phyloP scores from a whole-genome alignment of 2,888 invertebrate genomes.

The Latheticus oryzae region DNA sequence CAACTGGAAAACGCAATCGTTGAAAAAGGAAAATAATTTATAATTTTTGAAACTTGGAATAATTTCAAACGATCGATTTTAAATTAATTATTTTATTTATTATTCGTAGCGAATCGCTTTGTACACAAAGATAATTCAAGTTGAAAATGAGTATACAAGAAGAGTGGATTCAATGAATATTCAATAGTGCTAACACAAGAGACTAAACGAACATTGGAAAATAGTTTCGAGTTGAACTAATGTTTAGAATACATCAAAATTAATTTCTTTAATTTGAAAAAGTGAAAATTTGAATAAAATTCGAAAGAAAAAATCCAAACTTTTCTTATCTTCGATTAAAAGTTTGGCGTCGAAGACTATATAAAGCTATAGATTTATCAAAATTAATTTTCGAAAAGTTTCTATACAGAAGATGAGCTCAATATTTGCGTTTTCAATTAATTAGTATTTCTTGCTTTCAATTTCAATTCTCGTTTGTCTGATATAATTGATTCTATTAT shows the following conservation, averaged over 20 bases:
- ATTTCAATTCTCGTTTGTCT: slow-evolving; percentile 58
- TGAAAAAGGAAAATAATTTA: too few species aligned
- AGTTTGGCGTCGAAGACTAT: too few species aligned
- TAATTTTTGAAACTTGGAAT: too few species aligned
- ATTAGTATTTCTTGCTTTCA: slow-evolving; percentile 61
- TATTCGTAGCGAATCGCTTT: slow-evolving; percentile 40
- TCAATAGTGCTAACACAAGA: slow-evolving; percentile 56
- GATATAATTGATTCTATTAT: slow-evolving; percentile 61
- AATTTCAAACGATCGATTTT: slow-evolving; percentile 26
- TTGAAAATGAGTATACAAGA: slow-evolving; percentile 44
- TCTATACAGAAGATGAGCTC: slow-evolving; percentile 51
- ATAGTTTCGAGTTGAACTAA: slow-evolving; percentile 45
- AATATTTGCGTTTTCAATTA: slow-evolving; percentile 63
- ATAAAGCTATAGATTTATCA: slow-evolving; percentile 41
- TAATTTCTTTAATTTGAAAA: too few species aligned
- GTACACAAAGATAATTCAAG: slow-evolving; percentile 44
- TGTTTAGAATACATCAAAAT: neutral
- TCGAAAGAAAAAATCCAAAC: too few species aligned
- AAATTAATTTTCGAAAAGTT: slow-evolving; percentile 51
- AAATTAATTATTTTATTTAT: slow-evolving; percentile 42
- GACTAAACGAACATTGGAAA: slow-evolving; percentile 55
- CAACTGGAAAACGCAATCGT: too few species aligned
- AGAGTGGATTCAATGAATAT: slow-evolving; percentile 54
- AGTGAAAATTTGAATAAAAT: too few species aligned
- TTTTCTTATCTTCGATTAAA: too few species aligned